These are phyloP conservation scores for Pseudopleuronectes americanus DNA, from an alignment of 2,797 vertebrate genomes.

Conservation along the genomic window DNA sequence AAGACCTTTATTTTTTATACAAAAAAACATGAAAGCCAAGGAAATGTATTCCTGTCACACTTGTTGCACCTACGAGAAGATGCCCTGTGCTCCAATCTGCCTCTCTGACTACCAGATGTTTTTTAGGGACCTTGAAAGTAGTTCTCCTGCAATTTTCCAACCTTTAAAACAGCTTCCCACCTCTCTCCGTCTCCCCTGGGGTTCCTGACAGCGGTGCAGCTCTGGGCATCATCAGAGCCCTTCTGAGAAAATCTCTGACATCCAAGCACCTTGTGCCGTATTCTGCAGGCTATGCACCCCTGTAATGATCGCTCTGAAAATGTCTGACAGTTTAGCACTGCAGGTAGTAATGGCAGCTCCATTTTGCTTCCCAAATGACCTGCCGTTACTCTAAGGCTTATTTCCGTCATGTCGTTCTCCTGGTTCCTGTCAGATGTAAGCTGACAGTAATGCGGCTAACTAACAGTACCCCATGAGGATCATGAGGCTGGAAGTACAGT, in stretches of 20 bases:
- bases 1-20: neutral
- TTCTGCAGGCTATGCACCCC: constrained; percentile 56
- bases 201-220: constrained; percentile 46
- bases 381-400: constrained; percentile 50
- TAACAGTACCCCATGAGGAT: constrained; percentile 53
- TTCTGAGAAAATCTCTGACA: constrained; percentile 59
- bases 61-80: constrained; percentile 39
- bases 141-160: constrained; percentile 45
- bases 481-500: constrained; percentile 24
- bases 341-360: constrained; percentile 74
- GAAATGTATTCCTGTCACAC: constrained; percentile 39
- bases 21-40: constrained; percentile 10
- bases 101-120: constrained; percentile 25
- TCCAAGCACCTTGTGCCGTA: constrained; percentile 36
- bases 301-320: constrained; percentile 59
- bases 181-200: constrained; percentile 52
- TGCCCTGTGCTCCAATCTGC: constrained; percentile 24
- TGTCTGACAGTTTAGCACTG: constrained; percentile 64
- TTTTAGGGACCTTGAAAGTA: constrained; percentile 51
- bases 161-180: constrained; percentile 53
- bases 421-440: constrained; percentile 58
- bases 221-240: constrained; percentile 64
- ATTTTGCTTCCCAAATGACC: constrained; percentile 59
- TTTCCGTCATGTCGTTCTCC: constrained; percentile 59
- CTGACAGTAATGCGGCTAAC: constrained; percentile 63